Base-by-base conservation (phyloP, 2,797 vertebrate species). In the Anguilla marmorata region DNA sequence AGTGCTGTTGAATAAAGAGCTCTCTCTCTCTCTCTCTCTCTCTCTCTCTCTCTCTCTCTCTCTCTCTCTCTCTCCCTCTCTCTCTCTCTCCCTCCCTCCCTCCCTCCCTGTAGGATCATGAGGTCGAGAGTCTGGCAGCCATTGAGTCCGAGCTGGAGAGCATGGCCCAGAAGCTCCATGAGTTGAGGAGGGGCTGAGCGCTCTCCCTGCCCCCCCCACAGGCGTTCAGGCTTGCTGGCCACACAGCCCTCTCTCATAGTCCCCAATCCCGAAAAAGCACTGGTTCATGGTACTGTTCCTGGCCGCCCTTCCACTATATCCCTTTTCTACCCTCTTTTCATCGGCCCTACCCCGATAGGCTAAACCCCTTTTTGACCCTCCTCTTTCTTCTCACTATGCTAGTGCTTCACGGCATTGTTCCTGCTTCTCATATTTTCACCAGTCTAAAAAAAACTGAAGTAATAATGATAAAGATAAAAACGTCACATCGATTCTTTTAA, bases 91-190 rank as follows among this genome's bases (percentile, higher is more conserved):
- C 1, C 66, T 6, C 5, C 1, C 0, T 30, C 60, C 50, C n/a
- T 52, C 16, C 27, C 5, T 50, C 3, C 30, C 6, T 56, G 69
- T 37, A 87, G 86, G 86, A 87, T 52, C 72, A 82, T 21, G 96
- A 97, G 88, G 92, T 96, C 92, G 96, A 97, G 88, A 96, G 95
- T 89, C 93, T 97, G 88, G 95, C 95, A 0, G 93, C 95, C 89
- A 97, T 97, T 0, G 95, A 97, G 90, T 96, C 95, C 0, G 96
- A 97, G 91, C 94, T 97, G 91, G 95, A 97, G 90, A 96, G 93
- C 0, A 95, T 96, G 0, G 95, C 96, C 21, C 95, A 93, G 80
- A 95, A 95, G 92, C 92, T 97, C 87, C 96, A 96, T 0, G 95
- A 94, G 0, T 92, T 97, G 89, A 92, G 93, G 90, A 93, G 88